Percentiles rank a stretch among this genome's conserved stretches.
These are phyloP conservation scores for Trichoplusia ni DNA, from an alignment of 1,140 invertebrate species.

Conservation along the genomic window DNA sequence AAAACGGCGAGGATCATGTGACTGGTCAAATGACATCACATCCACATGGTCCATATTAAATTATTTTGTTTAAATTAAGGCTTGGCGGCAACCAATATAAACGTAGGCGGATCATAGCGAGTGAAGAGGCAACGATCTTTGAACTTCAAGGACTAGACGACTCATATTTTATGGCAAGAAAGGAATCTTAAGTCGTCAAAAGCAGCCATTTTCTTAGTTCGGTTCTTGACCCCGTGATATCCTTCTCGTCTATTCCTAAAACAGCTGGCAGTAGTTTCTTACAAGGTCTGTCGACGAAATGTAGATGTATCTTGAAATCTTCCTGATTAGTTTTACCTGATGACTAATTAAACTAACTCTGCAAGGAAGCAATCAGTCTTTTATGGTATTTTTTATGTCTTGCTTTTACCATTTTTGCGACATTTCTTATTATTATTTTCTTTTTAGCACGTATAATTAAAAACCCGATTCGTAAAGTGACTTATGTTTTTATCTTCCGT, in stretches of 20 bases:
- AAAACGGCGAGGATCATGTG: neutral
- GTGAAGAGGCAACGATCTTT: neutral
- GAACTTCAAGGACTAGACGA: neutral
- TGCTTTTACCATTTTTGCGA: neutral
- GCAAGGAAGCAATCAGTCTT: constrained; percentile 11
- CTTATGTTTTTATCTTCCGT: too few species aligned
- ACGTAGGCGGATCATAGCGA: neutral
- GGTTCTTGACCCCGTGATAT: constrained; percentile 16
- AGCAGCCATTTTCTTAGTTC: neutral
- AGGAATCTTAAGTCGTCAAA: neutral
- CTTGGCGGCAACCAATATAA: neutral
- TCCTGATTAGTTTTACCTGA: constrained; percentile 2
- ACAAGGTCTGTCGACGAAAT: constrained; percentile 4
- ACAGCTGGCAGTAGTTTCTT: neutral
- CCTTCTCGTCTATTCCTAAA: constrained; percentile 5
- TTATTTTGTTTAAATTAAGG: constrained; percentile 3
- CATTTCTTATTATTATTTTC: too few species aligned
- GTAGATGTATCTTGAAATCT: neutral
- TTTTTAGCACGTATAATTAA: too few species aligned
- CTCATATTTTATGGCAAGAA: neutral
- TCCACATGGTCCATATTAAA: too few species aligned
- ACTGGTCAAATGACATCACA: neutral
- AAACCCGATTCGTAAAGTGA: too few species aligned
- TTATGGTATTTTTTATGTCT: constrained; percentile 7
- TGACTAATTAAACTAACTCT: constrained; percentile 18